These are phyloP conservation scores for Platyscapa corneri DNA, from an alignment of 1,140 invertebrate genomes.

Conservation along the genomic window DNA sequence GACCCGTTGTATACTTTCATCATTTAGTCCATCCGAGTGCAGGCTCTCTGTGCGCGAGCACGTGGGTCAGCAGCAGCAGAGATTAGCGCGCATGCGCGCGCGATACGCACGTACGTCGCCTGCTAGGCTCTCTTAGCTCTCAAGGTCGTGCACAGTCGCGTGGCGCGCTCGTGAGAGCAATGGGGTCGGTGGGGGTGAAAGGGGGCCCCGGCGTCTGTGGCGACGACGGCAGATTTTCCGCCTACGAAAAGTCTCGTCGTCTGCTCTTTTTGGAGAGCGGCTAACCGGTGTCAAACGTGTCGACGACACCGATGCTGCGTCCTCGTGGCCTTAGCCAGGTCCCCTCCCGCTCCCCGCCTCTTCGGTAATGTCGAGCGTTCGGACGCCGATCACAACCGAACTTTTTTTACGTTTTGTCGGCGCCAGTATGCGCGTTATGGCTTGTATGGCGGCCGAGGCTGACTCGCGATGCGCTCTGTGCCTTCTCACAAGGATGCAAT, in stretches of 20 bases:
- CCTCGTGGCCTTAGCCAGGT: not conserved
- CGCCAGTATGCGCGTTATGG: too few species aligned
- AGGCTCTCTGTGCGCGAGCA: conserved; percentile 59
- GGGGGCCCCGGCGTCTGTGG: not conserved
- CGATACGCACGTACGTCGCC: conserved; percentile 55
- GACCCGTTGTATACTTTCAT: conserved; percentile 21
- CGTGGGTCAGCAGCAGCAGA: conserved; percentile 67
- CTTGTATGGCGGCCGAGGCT: too few species aligned
- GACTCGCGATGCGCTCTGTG: too few species aligned
- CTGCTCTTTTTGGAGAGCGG: not conserved
- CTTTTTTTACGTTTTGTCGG: too few species aligned
- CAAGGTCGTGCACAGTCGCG: conserved; percentile 40
- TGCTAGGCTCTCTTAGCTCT: conserved; percentile 54
- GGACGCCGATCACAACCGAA: too few species aligned
- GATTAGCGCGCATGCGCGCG: conserved; percentile 66
- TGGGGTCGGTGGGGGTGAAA: not conserved
- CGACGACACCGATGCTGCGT: conserved; percentile 4
- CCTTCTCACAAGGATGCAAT: too few species aligned
- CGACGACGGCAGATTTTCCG: conserved; percentile 23
- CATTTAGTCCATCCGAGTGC: conserved; percentile 46
- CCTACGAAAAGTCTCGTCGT: conserved; percentile 7
- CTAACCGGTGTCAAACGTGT: not conserved
- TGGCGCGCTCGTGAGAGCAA: not conserved
- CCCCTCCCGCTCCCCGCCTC: not conserved
- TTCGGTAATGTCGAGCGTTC: not conserved